These are phyloP conservation scores for Tridacna crocea DNA, from an alignment of 2,888 invertebrate genomes.

Conservation along the genomic window DNA sequence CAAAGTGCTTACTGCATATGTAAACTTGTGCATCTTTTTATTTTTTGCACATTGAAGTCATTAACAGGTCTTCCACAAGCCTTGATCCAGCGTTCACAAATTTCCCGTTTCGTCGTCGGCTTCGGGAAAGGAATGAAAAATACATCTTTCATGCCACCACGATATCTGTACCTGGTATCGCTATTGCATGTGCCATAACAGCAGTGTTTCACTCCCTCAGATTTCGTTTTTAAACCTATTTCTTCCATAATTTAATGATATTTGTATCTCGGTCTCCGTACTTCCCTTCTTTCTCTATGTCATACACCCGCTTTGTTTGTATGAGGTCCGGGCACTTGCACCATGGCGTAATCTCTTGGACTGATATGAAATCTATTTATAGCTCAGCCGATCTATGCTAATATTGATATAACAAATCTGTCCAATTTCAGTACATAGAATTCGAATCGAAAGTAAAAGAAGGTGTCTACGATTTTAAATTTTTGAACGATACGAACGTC, in stretches of 20 bases:
- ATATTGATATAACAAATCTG: too few relatives aligned
- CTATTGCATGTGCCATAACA: not conserved
- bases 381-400: too few relatives aligned
- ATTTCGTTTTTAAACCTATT: not conserved
- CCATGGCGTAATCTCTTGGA: not conserved
- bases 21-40: not conserved
- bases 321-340: not conserved
- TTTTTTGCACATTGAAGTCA: not conserved
- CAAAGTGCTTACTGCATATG: too few relatives aligned
- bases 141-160: not conserved
- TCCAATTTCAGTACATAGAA: not conserved
- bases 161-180: not conserved
- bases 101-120: too few relatives aligned
- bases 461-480: too few relatives aligned
- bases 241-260: not conserved
- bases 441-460: not conserved
- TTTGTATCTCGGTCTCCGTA: not conserved
- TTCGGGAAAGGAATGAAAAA: not conserved
- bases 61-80: not conserved
- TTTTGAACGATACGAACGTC: too few relatives aligned
- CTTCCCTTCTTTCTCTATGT: not conserved
- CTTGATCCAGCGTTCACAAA: too few relatives aligned
- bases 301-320: not conserved
- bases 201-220: not conserved
- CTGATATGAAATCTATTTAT: not conserved